Conservation (phyloP, 2,113 vertebrate species). For the Recurvirostra avosetta region DNA sequence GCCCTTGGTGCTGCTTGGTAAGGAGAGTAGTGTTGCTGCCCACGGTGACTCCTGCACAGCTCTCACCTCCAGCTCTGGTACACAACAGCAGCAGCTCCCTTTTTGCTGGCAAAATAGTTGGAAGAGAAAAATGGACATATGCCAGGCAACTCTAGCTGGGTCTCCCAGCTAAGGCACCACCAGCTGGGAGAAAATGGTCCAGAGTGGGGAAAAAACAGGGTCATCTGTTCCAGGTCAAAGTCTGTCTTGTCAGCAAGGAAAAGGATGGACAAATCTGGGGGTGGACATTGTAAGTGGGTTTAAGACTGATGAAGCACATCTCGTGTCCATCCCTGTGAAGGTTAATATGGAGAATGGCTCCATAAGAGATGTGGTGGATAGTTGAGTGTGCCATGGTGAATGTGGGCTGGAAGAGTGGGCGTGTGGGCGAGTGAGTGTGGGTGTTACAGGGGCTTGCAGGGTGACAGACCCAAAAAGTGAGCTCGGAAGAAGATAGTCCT, state of each 20-base stretch:
- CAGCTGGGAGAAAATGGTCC: neutral
- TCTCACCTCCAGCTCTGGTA: neutral
- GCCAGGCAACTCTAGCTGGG: neutral
- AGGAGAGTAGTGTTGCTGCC: neutral
- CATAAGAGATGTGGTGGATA: neutral
- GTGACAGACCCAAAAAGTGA: neutral
- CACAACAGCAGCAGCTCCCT: neutral
- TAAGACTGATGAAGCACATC: neutral
- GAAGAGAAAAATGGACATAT: neutral
- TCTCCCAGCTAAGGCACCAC: neutral
- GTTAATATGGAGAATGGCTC: neutral
- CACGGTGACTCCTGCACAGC: neutral
- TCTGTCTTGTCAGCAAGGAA: neutral
- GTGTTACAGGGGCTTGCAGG: neutral
- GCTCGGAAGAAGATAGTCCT: neutral
- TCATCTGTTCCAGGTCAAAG: neutral
- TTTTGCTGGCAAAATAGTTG: neutral
- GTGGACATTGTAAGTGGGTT: neutral
- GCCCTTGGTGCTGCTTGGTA: neutral
- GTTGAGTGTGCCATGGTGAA: accelerated
- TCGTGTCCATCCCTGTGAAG: neutral
- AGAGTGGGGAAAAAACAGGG: neutral
- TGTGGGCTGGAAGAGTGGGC: neutral
- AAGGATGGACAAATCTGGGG: neutral
- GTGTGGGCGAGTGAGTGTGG: accelerated